A percentile compares a stretch with the other conserved stretches of the same genome.
Conservation (phyloP, 2,888 invertebrate genomes). For the Metacarcinus magister region DNA sequence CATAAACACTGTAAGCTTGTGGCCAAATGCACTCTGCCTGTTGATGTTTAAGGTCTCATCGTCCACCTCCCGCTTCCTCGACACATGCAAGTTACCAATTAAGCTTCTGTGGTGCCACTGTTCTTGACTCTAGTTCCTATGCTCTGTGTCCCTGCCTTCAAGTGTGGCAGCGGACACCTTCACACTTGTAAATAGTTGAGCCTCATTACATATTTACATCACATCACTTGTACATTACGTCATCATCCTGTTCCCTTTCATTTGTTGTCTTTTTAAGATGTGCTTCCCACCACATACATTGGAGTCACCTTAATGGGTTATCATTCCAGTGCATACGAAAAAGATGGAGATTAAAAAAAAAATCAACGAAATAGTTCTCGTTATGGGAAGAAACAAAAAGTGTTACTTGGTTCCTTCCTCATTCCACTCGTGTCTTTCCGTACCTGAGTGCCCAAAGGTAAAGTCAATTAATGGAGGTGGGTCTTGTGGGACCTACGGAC, state of each 20-base stretch:
- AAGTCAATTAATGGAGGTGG: not conserved
- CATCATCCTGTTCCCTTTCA: constrained; percentile 36
- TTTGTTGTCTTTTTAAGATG: not conserved
- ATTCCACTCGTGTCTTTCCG: constrained; percentile 26
- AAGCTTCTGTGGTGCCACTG: constrained; percentile 1
- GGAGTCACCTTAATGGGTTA: not conserved
- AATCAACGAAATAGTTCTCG: not conserved
- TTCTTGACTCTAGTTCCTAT: constrained; percentile 29
- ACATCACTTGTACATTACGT: not conserved
- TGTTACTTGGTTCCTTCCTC: not conserved
- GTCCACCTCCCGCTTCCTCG: not conserved
- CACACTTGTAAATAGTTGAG: not conserved
- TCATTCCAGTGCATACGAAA: constrained; percentile 36
- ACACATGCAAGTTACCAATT: constrained; percentile 40
- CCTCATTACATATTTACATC: not conserved
- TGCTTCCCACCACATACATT: not conserved
- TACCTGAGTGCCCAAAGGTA: constrained; percentile 42
- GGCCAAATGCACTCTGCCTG: constrained; percentile 16
- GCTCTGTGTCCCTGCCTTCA: not conserved
- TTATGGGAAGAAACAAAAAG: not conserved
- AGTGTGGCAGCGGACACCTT: not conserved
- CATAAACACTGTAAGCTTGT: not conserved
- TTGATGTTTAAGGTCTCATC: not conserved
- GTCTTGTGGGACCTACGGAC: not conserved
- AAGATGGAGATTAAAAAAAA: not conserved